Conservation (phyloP, 2,113 vertebrate species). For the Mugil cephalus region DNA sequence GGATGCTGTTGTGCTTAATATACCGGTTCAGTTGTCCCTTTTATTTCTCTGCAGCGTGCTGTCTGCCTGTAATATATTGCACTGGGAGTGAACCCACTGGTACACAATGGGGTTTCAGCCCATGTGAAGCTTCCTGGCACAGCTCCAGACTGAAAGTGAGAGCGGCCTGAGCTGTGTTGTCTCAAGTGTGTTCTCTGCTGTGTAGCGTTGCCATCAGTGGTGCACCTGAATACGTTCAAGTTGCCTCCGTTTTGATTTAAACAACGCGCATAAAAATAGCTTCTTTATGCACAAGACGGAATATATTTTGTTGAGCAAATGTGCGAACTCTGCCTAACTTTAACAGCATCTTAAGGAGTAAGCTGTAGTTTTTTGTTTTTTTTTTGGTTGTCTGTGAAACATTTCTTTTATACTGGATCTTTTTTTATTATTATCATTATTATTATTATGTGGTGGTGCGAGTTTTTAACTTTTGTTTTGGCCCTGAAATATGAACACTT, state of each 20-base stretch:
- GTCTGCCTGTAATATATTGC: slow-evolving; percentile 82
- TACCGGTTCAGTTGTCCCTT: slow-evolving; percentile 80
- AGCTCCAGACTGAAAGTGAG: slow-evolving; percentile 69
- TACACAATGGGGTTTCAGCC: slow-evolving; percentile 78
- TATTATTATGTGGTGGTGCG: too few species aligned
- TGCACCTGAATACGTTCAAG: background rate
- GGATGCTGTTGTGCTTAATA: slow-evolving; percentile 82
- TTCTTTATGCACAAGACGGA: background rate
- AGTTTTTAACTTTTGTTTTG: too few species aligned
- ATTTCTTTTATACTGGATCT: too few species aligned
- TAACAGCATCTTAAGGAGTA: background rate
- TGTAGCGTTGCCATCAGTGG: background rate
- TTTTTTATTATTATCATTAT: too few species aligned
- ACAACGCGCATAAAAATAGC: background rate
- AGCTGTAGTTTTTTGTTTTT: too few species aligned
- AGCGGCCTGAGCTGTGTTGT: slow-evolving; percentile 19
- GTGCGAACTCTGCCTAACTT: background rate
- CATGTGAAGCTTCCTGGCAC: slow-evolving; percentile 70
- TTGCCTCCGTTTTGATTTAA: background rate
- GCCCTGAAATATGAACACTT: too few species aligned
- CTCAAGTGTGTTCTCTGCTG: slow-evolving; percentile 12
- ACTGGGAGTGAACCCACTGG: slow-evolving; percentile 50
- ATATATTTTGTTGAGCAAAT: background rate
- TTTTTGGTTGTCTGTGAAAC: too few species aligned
- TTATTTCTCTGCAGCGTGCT: slow-evolving; percentile 80